Percentiles rank a stretch among this genome's conserved stretches.
Conservation (phyloP, 2,888 invertebrate genomes). For the Apodemia hepburni region DNA sequence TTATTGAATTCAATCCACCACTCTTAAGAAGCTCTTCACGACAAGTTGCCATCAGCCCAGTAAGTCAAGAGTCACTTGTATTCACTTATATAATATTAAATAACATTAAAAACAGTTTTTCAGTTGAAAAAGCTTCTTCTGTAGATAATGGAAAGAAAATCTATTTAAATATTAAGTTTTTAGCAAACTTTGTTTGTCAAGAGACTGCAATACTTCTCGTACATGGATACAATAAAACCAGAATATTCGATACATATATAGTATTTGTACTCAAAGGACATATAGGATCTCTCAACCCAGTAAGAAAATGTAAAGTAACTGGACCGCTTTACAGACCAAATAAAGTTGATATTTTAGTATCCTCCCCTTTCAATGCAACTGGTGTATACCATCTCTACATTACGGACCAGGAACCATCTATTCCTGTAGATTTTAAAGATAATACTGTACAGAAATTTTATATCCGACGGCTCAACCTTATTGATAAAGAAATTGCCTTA, state of each 20-base stretch:
- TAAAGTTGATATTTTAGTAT: constrained; percentile 57
- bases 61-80: constrained; percentile 58
- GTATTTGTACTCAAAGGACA: constrained; percentile 54
- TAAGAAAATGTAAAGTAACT: constrained; percentile 61
- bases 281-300: constrained; percentile 50
- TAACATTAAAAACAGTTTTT: constrained; percentile 53
- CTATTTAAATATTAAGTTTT: constrained; percentile 55
- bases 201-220: constrained; percentile 56
- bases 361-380: constrained; percentile 51
- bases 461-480: constrained; percentile 53
- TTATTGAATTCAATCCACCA: constrained; percentile 63
- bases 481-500: constrained; percentile 55
- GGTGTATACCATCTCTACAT: constrained; percentile 46
- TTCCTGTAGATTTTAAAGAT: constrained; percentile 50
- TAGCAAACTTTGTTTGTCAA: constrained; percentile 56
- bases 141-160: constrained; percentile 60
- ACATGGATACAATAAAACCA: constrained; percentile 67
- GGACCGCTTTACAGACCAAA: constrained; percentile 61
- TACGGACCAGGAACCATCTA: constrained; percentile 57
- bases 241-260: constrained; percentile 68
- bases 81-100: constrained; percentile 55
- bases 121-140: constrained; percentile 53
- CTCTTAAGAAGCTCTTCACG: constrained; percentile 61
- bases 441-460: constrained; percentile 47
- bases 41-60: constrained; percentile 56